Base-by-base conservation (phyloP, 2,888 invertebrate species). In the Monoplex corrugatus region DNA sequence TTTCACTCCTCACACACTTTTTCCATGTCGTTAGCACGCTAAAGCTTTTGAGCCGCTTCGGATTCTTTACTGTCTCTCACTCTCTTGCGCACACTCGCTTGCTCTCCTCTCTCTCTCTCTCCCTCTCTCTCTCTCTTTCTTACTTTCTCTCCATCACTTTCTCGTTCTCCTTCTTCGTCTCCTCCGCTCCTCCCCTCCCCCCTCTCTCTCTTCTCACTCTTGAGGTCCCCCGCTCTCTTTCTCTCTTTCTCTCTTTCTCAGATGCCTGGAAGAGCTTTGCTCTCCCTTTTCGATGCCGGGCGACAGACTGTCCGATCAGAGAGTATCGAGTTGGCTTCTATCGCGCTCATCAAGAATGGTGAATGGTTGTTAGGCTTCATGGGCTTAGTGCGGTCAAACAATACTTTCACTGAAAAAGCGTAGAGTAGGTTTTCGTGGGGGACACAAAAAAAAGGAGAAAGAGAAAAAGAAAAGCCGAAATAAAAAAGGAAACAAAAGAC, bases 271-370 rank as follows among this genome's bases (percentile, higher is more conserved):
- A n/a, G n/a, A n/a, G n/a, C n/a, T n/a, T n/a, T n/a, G 40, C 43
- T 80, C 78, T 80, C 78, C 32, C 43, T 80, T 40, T 40, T 80
- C 78, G 40, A 40, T 80, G 78, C 78, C 43, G 10, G 78, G 78
- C 78, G 28, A 28, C 78, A 43, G 43, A 80, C 35, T 23, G 78
- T 80, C 78, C 40, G 43, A 80, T 43, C 23, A 80, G 78, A 40
- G 43, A 80, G 40, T 40, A 80, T 28, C 78, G 40, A 28, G 40
- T 40, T 6, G 78, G 78, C 43, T 80, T 80, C 78, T 40, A 43
- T 80, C 78, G 78, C 78, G 5, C 32, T 80, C n/a, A n/a, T n/a
- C n/a, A n/a, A n/a, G n/a, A n/a, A n/a, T n/a, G n/a, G n/a, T n/a
- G n/a, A n/a, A n/a, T n/a, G n/a, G n/a, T n/a, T n/a, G n/a, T n/a